These are phyloP conservation scores for Oriolus oriolus DNA, from an alignment of 2,113 vertebrate genomes.

Conservation along the genomic window DNA sequence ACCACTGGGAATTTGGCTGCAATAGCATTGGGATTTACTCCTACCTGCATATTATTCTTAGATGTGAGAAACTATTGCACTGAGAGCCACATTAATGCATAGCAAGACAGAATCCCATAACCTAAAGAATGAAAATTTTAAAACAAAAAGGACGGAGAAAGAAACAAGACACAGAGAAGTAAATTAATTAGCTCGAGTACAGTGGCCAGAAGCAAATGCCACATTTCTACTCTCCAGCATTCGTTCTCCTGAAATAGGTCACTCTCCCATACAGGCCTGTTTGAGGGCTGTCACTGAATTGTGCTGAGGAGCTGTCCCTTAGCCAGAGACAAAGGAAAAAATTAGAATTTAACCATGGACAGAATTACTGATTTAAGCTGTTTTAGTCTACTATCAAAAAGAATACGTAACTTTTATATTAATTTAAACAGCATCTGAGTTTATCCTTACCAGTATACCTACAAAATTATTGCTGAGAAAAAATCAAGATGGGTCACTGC, in stretches of 20 bases:
- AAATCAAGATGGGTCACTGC: neutral
- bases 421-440: neutral
- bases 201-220: neutral
- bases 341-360: neutral
- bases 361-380: neutral
- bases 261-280: neutral
- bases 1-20: neutral
- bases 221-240: neutral
- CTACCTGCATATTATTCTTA: neutral
- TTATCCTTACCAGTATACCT: neutral
- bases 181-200: neutral
- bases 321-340: neutral
- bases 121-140: neutral
- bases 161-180: neutral
- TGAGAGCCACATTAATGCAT: neutral
- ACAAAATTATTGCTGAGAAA: neutral
- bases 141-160: neutral
- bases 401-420: neutral
- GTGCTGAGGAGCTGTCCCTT: neutral
- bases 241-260: neutral
- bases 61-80: neutral
- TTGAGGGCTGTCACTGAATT: neutral
- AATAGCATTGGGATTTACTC: neutral
- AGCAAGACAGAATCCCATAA: neutral
- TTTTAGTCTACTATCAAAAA: neutral